A percentile compares a stretch with the other conserved stretches of the same genome.
Evolutionary conservation across 2,797 vertebrate genomes (phyloP).

Genomic region (Alca torda): DNA sequence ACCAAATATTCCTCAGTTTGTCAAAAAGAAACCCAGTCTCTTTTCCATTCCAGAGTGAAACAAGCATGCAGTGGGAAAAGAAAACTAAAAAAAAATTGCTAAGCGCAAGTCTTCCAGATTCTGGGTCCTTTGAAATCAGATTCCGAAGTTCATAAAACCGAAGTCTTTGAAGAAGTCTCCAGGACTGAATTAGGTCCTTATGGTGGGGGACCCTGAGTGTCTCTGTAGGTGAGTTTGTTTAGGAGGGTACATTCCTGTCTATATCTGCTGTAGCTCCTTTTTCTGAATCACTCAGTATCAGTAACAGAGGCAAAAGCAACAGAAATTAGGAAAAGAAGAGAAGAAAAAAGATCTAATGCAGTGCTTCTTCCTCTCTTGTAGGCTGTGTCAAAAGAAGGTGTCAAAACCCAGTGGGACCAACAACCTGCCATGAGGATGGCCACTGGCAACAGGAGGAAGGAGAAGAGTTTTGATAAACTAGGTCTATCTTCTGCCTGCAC

Average conservation of each 20-base stretch:
- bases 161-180: background rate
- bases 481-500: background rate
- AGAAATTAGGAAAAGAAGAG: background rate
- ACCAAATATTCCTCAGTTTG: background rate
- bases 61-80: background rate
- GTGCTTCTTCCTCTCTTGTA: background rate
- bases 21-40: background rate
- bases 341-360: background rate
- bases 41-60: background rate
- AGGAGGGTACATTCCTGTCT: background rate
- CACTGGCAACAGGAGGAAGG: background rate
- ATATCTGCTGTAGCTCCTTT: background rate
- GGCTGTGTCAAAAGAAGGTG: background rate
- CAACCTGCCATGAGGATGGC: background rate
- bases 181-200: background rate
- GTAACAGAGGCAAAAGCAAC: background rate
- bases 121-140: background rate
- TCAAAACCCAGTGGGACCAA: background rate
- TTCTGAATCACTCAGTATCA: background rate
- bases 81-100: background rate
- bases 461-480: background rate
- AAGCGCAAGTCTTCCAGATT: background rate
- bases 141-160: background rate
- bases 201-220: background rate
- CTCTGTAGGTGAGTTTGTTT: background rate